Evolutionary conservation across 2,888 invertebrate species (phyloP), one percentile per base, ranked within the genome.

Genomic region (Anthoptus insignis): DNA sequence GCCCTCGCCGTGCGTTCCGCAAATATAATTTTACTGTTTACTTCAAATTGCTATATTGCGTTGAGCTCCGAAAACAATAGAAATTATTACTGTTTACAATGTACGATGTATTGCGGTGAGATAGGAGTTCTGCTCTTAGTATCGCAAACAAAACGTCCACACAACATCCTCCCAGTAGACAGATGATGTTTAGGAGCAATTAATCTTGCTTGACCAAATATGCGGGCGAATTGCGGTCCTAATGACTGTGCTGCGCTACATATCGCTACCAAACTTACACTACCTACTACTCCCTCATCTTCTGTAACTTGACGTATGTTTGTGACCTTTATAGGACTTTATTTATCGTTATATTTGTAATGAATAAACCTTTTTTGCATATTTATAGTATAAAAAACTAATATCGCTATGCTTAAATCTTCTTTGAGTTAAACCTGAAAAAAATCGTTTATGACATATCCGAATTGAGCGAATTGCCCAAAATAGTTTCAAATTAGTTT

Each of bases 141-240:
- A 81, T 74, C 68, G 76, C 83, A 87, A 88, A 89, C 88, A 87
- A 88, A 88, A 87, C 82, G 85, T 86, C 82, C 82, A 80, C 81
- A 76, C 82, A 86, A 84, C 83, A 82, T 84, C 81, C 83, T 80
- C 77, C 79, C 80, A 82, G 84, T 85, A 89, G 89, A 91, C 89
- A 88, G 89, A 90, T 89, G 90, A 89, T 88, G 88, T 87, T 87
- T 71, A 82, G 83, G 81, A 84, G 84, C 86, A 90, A 90, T 91
- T 90, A 90, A 91, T 91, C 90, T 90, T 86, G 87, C 89, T 90
- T 88, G 88, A 89, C 90, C 89, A 86, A 89, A 89, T 88, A 89
- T 87, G 86, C 88, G 88, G 86, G 86, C 81, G 84, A 84, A 85
- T 84, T 86, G 86, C 81, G 84, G 85, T 74, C 80, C 80, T 86